These are phyloP conservation scores for Nomada flava DNA, from an alignment of 2,888 invertebrate genomes.

Conservation along the genomic window DNA sequence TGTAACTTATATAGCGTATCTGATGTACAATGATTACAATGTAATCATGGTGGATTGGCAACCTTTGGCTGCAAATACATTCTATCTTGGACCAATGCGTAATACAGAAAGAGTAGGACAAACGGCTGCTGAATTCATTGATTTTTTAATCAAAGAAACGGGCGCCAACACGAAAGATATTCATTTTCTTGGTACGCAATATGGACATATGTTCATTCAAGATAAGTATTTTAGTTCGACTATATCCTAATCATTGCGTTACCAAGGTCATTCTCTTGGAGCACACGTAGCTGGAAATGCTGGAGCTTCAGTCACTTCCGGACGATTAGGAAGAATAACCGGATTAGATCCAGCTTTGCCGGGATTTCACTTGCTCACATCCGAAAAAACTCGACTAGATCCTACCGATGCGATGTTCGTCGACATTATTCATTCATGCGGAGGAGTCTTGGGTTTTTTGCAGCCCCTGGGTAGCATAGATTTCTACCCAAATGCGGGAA, in stretches of 20 bases:
- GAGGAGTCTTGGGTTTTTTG: slow-evolving; percentile 82
- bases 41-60: slow-evolving; percentile 85
- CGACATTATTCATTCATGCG: slow-evolving; percentile 83
- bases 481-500: slow-evolving; percentile 84
- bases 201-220: background rate
- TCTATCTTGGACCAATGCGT: slow-evolving; percentile 82
- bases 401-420: slow-evolving; percentile 82
- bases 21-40: slow-evolving; percentile 82
- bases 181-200: slow-evolving; percentile 83
- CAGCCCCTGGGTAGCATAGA: slow-evolving; percentile 81
- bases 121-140: slow-evolving; percentile 81
- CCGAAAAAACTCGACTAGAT: slow-evolving; percentile 77
- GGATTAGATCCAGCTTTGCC: slow-evolving; percentile 85
- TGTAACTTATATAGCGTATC: slow-evolving; percentile 75
- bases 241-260: background rate
- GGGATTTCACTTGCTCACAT: slow-evolving; percentile 78
- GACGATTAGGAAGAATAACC: slow-evolving; percentile 83
- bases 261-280: slow-evolving; percentile 82
- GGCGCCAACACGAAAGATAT: slow-evolving; percentile 78
- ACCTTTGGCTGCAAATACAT: slow-evolving; percentile 83
- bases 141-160: slow-evolving; percentile 80
- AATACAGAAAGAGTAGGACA: slow-evolving; percentile 84
- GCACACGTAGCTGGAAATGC: slow-evolving; percentile 83
- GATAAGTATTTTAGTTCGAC: background rate
- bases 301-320: slow-evolving; percentile 73